Evolutionary conservation across 2,797 vertebrate species (phyloP).

Genomic region (Pagetopsis macropterus): DNA sequence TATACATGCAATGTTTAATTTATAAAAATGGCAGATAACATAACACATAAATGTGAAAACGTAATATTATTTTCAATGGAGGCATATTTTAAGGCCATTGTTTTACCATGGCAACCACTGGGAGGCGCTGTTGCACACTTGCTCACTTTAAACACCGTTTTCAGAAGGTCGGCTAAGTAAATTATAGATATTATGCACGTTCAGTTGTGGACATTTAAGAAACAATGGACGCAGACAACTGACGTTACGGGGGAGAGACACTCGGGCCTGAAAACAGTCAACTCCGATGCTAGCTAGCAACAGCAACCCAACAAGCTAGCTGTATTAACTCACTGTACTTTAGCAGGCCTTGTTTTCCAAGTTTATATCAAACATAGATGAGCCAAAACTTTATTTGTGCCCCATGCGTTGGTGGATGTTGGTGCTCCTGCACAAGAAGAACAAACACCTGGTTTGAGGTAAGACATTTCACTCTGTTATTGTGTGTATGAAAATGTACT

Average conservation of each 20-base stretch:
- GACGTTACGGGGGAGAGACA: neutral
- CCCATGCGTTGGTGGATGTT: neutral
- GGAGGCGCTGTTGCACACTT: neutral
- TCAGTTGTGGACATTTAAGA: neutral
- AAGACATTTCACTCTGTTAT: neutral
- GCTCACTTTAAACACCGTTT: neutral
- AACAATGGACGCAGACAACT: neutral
- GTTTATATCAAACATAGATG: neutral
- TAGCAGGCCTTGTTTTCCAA: neutral
- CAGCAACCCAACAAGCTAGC: neutral
- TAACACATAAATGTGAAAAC: neutral
- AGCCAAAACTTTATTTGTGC: slow-evolving; percentile 1
- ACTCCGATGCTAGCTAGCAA: neutral
- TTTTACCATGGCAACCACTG: neutral
- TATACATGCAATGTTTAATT: slow-evolving; percentile 4
- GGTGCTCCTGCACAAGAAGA: neutral
- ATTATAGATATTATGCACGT: neutral
- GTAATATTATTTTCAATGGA: neutral
- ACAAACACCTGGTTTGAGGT: neutral
- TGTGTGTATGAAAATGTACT: neutral
- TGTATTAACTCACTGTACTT: neutral
- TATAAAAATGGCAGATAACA: neutral
- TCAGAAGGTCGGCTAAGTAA: neutral
- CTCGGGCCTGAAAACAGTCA: neutral
- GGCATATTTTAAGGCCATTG: neutral